Percentiles rank a stretch among this genome's conserved stretches.
phyloP scores from a whole-genome alignment of 2,797 vertebrate genomes.

The Nothura maculosa region DNA sequence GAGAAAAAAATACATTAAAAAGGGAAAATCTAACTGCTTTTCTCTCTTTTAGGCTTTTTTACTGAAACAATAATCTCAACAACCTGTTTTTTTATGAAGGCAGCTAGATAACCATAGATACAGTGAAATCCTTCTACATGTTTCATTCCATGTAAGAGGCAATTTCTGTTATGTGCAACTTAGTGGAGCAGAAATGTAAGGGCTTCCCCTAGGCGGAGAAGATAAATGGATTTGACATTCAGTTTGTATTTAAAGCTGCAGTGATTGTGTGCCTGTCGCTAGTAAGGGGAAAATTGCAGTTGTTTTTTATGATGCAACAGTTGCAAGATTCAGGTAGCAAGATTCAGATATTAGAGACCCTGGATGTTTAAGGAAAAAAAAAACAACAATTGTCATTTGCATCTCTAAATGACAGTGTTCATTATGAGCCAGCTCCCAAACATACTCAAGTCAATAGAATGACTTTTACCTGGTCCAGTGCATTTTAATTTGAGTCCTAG shows the following conservation, averaged over 20 bases:
- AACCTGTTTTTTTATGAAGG: background rate
- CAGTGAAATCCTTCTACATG: background rate
- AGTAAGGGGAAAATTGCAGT: background rate
- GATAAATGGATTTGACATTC: background rate
- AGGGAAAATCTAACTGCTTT: background rate
- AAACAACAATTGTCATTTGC: background rate
- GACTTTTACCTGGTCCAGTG: background rate
- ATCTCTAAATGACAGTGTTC: background rate
- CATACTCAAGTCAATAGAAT: background rate
- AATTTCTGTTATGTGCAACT: background rate
- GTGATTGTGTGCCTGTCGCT: background rate
- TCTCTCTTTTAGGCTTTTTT: background rate
- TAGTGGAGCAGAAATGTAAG: background rate
- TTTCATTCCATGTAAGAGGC: background rate
- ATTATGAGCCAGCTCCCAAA: background rate
- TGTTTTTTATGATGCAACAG: background rate
- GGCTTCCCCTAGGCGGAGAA: background rate
- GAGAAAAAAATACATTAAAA: background rate
- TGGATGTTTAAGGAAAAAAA: background rate
- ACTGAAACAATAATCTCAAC: background rate
- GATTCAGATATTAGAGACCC: background rate
- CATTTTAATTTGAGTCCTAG: background rate
- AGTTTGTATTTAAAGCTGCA: background rate
- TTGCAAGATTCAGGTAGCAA: background rate
- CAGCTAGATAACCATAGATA: background rate